Conservation (phyloP, 2,797 vertebrate genomes). For the Hafferia zeledoni region DNA sequence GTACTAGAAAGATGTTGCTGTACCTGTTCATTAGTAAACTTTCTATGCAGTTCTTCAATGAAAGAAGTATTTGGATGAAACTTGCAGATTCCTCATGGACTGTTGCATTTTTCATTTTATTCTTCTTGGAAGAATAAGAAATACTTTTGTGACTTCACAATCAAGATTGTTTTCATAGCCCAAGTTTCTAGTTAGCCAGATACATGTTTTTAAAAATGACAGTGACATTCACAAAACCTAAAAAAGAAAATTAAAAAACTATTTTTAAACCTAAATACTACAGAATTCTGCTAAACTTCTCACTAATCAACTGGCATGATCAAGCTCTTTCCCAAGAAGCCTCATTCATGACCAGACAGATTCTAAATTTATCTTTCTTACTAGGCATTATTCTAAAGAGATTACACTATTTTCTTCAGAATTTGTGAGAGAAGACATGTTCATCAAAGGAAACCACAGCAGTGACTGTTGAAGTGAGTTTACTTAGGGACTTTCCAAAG, state of each 20-base stretch:
- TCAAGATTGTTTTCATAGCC: not conserved
- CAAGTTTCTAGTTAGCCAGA: not conserved
- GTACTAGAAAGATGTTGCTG: not conserved
- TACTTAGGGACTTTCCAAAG: not conserved
- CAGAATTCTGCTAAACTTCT: not conserved
- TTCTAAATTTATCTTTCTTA: not conserved
- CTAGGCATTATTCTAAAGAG: not conserved
- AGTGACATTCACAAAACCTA: not conserved
- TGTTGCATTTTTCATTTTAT: not conserved
- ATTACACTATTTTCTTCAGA: not conserved
- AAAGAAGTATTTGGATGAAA: not conserved
- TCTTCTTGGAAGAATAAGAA: constrained; percentile 1
- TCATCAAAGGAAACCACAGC: not conserved
- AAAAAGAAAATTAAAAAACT: not conserved
- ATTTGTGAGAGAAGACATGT: not conserved
- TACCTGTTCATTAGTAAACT: not conserved
- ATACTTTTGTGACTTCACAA: not conserved
- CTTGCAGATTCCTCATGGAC: not conserved
- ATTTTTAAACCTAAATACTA: not conserved
- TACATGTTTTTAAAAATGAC: not conserved
- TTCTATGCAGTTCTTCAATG: not conserved
- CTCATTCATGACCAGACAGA: not conserved
- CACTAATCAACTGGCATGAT: not conserved
- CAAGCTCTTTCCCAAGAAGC: not conserved
- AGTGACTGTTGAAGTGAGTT: not conserved